Percentiles rank a stretch among this genome's conserved stretches.
Conservation (phyloP, 2,113 vertebrate genomes). For the Cheirogaleus medius region DNA sequence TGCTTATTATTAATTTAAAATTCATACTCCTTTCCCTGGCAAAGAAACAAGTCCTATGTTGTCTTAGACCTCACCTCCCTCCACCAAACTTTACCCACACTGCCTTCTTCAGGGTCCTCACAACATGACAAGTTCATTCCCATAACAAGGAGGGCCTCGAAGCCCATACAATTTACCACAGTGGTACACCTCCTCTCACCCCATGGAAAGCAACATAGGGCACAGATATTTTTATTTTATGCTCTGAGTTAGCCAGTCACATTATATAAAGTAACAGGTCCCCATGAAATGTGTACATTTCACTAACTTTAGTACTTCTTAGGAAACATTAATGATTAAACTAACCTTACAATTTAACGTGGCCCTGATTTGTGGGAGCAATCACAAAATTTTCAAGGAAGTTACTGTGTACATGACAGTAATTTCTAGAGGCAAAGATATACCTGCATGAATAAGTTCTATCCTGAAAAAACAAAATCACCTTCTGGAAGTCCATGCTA, state of each 20-base stretch:
- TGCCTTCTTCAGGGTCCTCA: background rate
- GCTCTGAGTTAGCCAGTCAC: background rate
- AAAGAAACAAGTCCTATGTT: background rate
- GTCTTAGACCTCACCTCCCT: background rate
- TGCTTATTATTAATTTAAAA: background rate
- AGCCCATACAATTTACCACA: rapidly evolving
- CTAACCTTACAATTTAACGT: background rate
- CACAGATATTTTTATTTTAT: background rate
- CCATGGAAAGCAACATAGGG: background rate
- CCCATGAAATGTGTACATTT: background rate
- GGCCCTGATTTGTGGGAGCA: background rate
- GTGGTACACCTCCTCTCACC: background rate
- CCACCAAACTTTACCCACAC: background rate
- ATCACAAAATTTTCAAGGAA: background rate
- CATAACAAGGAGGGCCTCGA: background rate
- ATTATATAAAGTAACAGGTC: background rate
- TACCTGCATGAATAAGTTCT: background rate
- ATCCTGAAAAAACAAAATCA: constrained; percentile 68
- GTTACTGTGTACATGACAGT: background rate
- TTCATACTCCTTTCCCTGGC: background rate
- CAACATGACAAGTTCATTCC: background rate
- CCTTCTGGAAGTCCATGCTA: constrained; percentile 55
- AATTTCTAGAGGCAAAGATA: background rate
- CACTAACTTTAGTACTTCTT: background rate
- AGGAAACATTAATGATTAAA: background rate